phyloP scores from a whole-genome alignment of 2,113 vertebrate species.

The Propithecus coquereli region DNA sequence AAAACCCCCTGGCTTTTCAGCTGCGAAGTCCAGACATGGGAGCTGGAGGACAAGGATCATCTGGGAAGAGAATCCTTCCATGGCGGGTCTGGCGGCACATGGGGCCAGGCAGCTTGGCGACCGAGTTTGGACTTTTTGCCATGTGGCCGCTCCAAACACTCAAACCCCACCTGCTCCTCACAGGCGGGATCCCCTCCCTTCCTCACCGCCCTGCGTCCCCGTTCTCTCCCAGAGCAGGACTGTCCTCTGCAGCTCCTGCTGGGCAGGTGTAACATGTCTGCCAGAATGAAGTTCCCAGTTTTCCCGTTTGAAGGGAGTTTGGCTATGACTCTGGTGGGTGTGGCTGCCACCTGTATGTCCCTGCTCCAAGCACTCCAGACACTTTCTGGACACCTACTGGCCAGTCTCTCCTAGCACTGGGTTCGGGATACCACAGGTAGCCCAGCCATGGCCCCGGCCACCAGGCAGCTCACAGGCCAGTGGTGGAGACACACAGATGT shows the following conservation, averaged over 20 bases:
- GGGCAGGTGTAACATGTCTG: neutral
- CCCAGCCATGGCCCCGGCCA: no score
- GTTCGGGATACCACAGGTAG: neutral
- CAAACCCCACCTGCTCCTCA: no score
- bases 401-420: neutral
- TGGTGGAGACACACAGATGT: neutral
- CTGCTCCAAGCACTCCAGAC: neutral
- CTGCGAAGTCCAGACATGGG: neutral
- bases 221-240: neutral
- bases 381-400: neutral
- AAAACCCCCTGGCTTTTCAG: neutral
- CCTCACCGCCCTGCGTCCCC: neutral
- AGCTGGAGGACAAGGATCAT: neutral
- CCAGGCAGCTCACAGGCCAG: no score
- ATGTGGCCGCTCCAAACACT: neutral
- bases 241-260: neutral
- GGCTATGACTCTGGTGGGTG: neutral
- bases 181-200: neutral
- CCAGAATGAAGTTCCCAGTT: neutral
- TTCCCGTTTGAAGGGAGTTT: neutral
- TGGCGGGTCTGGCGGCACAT: neutral
- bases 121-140: no score
- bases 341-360: neutral
- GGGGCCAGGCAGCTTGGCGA: rapidly evolving
- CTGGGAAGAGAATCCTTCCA: neutral